A percentile compares a stretch with the other conserved stretches of the same genome.
Evolutionary conservation across 2,888 invertebrate species (phyloP).

Genomic region (Phaonia tiefii): DNA sequence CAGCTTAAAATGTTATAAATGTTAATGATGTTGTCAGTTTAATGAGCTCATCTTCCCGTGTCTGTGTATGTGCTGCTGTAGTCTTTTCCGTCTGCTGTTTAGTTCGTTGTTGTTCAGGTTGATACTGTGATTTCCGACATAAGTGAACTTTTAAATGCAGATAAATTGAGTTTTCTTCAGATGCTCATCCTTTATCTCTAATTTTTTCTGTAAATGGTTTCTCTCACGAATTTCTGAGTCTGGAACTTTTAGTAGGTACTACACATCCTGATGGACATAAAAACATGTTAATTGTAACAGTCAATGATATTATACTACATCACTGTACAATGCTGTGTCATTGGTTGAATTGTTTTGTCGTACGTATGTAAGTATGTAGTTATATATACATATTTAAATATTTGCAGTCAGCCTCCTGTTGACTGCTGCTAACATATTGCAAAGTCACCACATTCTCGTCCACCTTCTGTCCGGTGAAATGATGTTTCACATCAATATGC

Average conservation of each 20-base stretch:
- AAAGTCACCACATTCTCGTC: neutral
- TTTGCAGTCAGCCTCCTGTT: neutral
- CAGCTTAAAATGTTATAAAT: slow-evolving; percentile 60
- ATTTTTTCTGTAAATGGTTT: slow-evolving; percentile 9
- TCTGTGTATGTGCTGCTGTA: slow-evolving; percentile 35
- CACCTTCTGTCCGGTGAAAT: slow-evolving; percentile 41
- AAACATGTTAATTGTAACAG: no score
- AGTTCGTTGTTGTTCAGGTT: slow-evolving; percentile 48
- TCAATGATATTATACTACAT: no score
- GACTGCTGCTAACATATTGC: neutral
- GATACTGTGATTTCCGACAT: slow-evolving; percentile 65
- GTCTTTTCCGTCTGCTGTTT: slow-evolving; percentile 41
- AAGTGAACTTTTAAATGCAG: slow-evolving; percentile 63
- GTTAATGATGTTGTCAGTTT: slow-evolving; percentile 67
- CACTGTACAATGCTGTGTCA: no score
- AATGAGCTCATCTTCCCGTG: slow-evolving; percentile 64
- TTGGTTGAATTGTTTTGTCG: no score
- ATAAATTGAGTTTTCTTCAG: slow-evolving; percentile 56
- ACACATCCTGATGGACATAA: no score
- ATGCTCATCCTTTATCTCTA: neutral
- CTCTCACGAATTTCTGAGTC: slow-evolving; percentile 19
- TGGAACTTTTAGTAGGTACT: slow-evolving; percentile 19
- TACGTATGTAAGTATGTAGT: no score
- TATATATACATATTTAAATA: no score
- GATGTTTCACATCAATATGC: slow-evolving; percentile 50